Base-by-base conservation (phyloP, 2,797 vertebrate genomes). In the Malurus splendens region DNA sequence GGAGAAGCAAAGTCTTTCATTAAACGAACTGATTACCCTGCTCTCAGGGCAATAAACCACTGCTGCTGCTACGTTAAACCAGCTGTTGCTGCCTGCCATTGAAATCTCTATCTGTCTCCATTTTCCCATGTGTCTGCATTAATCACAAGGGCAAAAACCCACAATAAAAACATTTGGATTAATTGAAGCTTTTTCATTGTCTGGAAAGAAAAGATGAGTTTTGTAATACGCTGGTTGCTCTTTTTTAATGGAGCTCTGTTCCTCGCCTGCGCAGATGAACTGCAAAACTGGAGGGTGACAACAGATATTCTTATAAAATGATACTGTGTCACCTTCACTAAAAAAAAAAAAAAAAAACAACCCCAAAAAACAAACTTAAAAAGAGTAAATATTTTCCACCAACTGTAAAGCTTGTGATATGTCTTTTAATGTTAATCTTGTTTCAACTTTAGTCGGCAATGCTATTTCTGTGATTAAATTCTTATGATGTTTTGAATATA, bases 111-210 rank as follows among this genome's bases (percentile, higher is more conserved):
- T 86, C 65, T 45, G 45, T 33, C 19, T 67, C 17, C 8, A 14
- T 47, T 47, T 51, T 85, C 65, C 45, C 4, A 1, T 28, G 38
- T 30, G 16, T 67, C 61, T 67, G 22, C 38, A 47, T 76, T 60
- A 70, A 76, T 79, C 75, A 91, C 30, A 36, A 73, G 42, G 18
- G 36, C 32, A 88, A 79, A 86, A 90, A 18, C 1, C 7, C 48
- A 50, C n/a, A 90, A 70, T 30, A 9, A 82, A 90, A 86, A 18
- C 12, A 48, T 50, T 86, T 38, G 23, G n/a, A 41, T 72, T 83
- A 70, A 66, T 42, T 45, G 27, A 79, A 90, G 19, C 9, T 23
- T 73, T 83, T n/a, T 83, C 12, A 27, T 86, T 76, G 86, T 86
- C 27, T 84, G 84, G 14, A 32, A 82, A 30, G 14, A 55, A 92